Evolutionary conservation across 2,888 invertebrate genomes (phyloP), one percentile per base, ranked within the genome.

Genomic region (Electrophaes corylata): DNA sequence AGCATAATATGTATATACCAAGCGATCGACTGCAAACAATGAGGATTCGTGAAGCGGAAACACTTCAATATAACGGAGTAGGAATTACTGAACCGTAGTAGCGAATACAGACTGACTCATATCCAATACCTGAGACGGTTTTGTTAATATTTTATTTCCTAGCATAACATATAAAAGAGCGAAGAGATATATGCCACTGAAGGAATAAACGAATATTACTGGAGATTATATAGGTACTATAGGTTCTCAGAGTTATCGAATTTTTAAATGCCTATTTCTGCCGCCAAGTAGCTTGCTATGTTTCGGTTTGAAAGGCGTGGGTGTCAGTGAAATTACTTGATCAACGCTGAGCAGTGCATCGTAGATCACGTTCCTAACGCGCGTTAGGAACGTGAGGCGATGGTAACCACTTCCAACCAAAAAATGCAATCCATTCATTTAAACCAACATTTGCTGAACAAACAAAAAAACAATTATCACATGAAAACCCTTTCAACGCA

Each of bases 401-500:
- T n/a, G n/a, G n/a, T n/a, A n/a, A n/a, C n/a, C n/a, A n/a, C n/a
- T n/a, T n/a, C n/a, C n/a, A n/a, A n/a, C n/a, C n/a, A n/a, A n/a
- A n/a, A n/a, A n/a, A 19, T 18, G 12, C 40, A 50, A 41, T 31
- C 10, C 11, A 35, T 50, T 41, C n/a, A 46, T 40, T 16, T 39
- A 8, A 45, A 29, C n/a, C 46, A 59, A 49, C 26, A 55, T 49
- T 47, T 52, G 26, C 56, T 35, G 5, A 29, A 26, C 43, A 39
- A 48, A 26, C 31, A 39, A 44, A 57, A 50, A 50, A n/a, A 16
- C 46, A 50, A 52, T 43, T 55, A 37, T 44, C 43, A 44, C 35
- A 37, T 46, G 26, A 20, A 58, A 52, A 61, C 41, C 57, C 44
- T 62, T 64, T 56, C 52, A 61, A 56, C 64, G 59, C 47, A 29